Evolutionary conservation across 2,113 vertebrate genomes (phyloP), one percentile per base, ranked within the genome.

Genomic region (Ammodytes marinus): DNA sequence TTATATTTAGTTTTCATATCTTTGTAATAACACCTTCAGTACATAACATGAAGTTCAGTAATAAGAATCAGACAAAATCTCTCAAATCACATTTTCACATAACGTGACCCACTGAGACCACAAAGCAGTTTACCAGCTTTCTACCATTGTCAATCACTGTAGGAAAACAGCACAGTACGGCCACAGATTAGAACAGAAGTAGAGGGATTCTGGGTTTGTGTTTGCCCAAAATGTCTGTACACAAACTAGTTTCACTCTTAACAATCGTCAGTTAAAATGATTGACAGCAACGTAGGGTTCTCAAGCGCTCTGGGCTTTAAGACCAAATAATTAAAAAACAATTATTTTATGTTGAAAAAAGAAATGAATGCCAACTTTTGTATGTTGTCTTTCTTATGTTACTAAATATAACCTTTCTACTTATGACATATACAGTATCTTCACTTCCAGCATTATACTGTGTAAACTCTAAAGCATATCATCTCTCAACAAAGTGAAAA

Each of bases 51-150:
- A n/a, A 14, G 52, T 77, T 77, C 46, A 77, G 55, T 58, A 27
- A 27, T 27, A 27, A 27, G 27, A 27, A 27, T 27, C 27, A 27
- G 27, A 27, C 27, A 27, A 27, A 75, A 68, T 50, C 42, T 75
- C 71, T 68, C 59, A 67, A 80, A 75, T 76, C 65, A 91, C 76
- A 77, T 79, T 64, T 55, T 37, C 60, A 80, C 63, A 83, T 14
- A 86, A 81, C 78, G 53, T 46, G 78, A 82, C 74, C 83, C 85
- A 92, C 74, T 71, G 79, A 87, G 69, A 82, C 69, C 85, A 91
- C 63, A 79, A 81, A 79, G 78, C 83, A 77, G 70, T 74, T 80
- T n/a, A 85, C 46, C 83, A 58, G 37, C 53, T 72, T 88, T 88
- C 68, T 69, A 83, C 69, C 77, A 74, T 27, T 80, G 77, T 85